Base-by-base conservation (phyloP, 1,140 invertebrate species). In the Nebria ingens region DNA sequence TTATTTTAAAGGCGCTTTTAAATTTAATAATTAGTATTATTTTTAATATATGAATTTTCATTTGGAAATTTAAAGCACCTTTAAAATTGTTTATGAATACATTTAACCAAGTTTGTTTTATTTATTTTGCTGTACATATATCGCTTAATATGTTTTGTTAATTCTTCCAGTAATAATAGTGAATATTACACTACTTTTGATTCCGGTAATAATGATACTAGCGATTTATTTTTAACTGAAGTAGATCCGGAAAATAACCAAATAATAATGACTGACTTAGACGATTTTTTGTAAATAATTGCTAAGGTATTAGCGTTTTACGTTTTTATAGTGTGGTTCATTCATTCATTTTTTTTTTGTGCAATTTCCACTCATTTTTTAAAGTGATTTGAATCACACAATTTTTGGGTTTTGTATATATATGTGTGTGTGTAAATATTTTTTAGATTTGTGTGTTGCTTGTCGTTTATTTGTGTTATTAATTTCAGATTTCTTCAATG, bases 1-100 rank as follows among this genome's bases (percentile, higher is more conserved):
- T 22, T 20, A 22, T 52, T 21, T 15, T 1, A 22, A 12, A 21
- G 21, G 15, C 19, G 21, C n/a, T 52, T 22, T 15, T 22, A 20
- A 52, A 21, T 2, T 52, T 52, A 22, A 13, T 22, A 15, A 6
- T 11, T 20, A 17, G 29, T 53, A 25, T 15, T n/a, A 19, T 38
- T 53, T n/a, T 38, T 38, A 3, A 53, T 34, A 23, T 1, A 13
- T 21, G 51, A 20, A 21, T 53, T 53, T 34, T 53, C 17, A 34
- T 53, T n/a, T 34, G 29, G 52, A 25, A 53, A 22, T 22, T 52
- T 20, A 15, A 15, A 22, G 20, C 15, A 52, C 15, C n/a, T n/a
- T n/a, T n/a, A n/a, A n/a, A n/a, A n/a, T n/a, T n/a, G n/a, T n/a
- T n/a, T n/a, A n/a, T n/a, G 9, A 52, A 52, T 52, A 22, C 25